Conservation (phyloP, 2,113 vertebrate species). For the Garra rufa region DNA sequence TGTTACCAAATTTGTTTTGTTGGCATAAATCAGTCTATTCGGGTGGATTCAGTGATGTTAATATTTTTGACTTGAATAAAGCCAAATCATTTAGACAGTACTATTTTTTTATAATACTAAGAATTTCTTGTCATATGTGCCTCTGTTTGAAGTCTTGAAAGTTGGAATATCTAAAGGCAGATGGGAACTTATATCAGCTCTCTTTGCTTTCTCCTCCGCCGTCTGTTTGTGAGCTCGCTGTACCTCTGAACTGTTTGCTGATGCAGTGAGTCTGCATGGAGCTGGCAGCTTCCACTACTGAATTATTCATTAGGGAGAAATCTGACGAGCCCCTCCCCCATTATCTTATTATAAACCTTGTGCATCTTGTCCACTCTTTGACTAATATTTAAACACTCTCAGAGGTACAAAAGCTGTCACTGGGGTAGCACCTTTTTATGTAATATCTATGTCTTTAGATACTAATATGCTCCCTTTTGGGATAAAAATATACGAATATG, state of each 20-base stretch:
- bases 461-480: too few relatives aligned
- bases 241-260: conserved; percentile 54
- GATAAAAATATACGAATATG: too few relatives aligned
- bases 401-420: too few relatives aligned
- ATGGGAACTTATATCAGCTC: neutral
- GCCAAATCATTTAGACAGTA: neutral
- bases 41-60: neutral
- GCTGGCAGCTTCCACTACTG: conserved; percentile 61
- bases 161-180: neutral
- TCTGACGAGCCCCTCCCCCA: conserved; percentile 50
- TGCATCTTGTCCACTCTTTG: conserved; percentile 11
- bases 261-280: conserved; percentile 56
- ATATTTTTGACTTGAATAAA: neutral
- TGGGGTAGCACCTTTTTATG: too few relatives aligned
- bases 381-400: neutral
- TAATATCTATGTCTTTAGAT: too few relatives aligned
- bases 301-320: conserved; percentile 66
- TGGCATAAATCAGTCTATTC: neutral
- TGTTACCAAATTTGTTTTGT: neutral
- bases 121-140: neutral
- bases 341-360: neutral
- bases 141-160: neutral
- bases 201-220: conserved; percentile 59
- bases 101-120: too few relatives aligned
- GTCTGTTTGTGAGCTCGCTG: conserved; percentile 62